Conservation (phyloP, 2,113 vertebrate genomes). For the Astatotilapia flaviijosephi region DNA sequence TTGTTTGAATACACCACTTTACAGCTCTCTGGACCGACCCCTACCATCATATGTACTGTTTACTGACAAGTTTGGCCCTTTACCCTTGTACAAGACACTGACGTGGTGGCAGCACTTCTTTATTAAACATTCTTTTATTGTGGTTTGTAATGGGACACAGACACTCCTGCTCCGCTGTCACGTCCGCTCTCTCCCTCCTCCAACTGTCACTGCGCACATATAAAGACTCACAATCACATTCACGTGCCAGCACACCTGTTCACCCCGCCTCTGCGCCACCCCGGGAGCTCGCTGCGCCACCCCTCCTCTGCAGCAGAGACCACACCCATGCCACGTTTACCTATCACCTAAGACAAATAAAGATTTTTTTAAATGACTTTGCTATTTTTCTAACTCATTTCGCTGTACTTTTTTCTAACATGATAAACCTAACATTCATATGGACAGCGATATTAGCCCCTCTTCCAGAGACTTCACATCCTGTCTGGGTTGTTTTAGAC, state of each 20-base stretch:
- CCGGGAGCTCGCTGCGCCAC: accelerated
- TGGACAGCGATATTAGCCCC: not conserved
- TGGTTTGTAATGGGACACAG: not conserved
- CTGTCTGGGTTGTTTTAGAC: not conserved
- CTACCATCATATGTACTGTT: not conserved
- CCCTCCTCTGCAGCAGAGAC: not conserved
- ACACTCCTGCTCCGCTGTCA: accelerated
- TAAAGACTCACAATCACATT: not conserved
- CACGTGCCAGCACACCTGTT: not conserved
- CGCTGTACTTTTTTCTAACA: not conserved
- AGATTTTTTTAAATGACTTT: not conserved
- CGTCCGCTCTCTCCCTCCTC: not conserved
- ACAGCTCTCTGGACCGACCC: accelerated
- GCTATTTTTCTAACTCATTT: not conserved
- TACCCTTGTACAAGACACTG: not conserved
- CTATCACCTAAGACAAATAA: not conserved
- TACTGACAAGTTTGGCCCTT: not conserved
- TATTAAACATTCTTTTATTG: not conserved
- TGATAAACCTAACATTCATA: not conserved
- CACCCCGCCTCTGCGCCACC: not conserved
- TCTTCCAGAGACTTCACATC: accelerated
- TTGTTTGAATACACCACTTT: not conserved
- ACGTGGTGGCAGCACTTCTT: not conserved
- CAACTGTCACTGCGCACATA: accelerated
- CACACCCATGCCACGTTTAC: not conserved